These are phyloP conservation scores for Xenopus petersii DNA, from an alignment of 2,797 vertebrate genomes.

Conservation along the genomic window DNA sequence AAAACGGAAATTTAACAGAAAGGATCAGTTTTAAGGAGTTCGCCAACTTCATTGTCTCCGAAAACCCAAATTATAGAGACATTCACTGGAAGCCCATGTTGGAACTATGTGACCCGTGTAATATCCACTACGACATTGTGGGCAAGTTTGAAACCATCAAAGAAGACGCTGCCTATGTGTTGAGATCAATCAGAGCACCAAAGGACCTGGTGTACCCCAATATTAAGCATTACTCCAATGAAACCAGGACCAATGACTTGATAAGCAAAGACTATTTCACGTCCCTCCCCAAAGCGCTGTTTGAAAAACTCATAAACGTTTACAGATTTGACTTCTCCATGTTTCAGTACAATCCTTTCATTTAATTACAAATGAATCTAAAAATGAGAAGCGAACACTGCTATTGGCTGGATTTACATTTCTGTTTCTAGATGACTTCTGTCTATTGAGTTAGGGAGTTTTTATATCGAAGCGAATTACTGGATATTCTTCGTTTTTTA, in stretches of 20 bases:
- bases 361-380: too few relatives aligned
- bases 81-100: slow-evolving; percentile 61
- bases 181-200: slow-evolving; percentile 55
- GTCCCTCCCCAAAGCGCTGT: slow-evolving; percentile 49
- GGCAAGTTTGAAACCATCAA: slow-evolving; percentile 59
- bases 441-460: too few relatives aligned
- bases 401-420: too few relatives aligned
- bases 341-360: slow-evolving; percentile 51
- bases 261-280: slow-evolving; percentile 55
- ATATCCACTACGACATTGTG: slow-evolving; percentile 57
- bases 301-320: slow-evolving; percentile 49
- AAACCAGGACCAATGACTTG: slow-evolving; percentile 51
- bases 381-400: too few relatives aligned
- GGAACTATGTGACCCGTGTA: slow-evolving; percentile 62
- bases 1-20: slow-evolving; percentile 28
- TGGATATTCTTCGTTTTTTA: too few relatives aligned
- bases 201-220: slow-evolving; percentile 49
- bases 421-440: too few relatives aligned
- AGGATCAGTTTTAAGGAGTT: slow-evolving; percentile 62
- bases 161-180: slow-evolving; percentile 53
- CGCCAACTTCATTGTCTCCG: slow-evolving; percentile 50
- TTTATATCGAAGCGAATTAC: too few relatives aligned
- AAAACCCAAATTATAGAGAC: slow-evolving; percentile 30
- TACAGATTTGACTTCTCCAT: slow-evolving; percentile 57
- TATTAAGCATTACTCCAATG: slow-evolving; percentile 49